Evolutionary conservation across 30 jellyfish, hydroid and myxozoan species (phyloP), one percentile per base, ranked within the genome.

Genomic region (Aurelia sp.): DNA sequence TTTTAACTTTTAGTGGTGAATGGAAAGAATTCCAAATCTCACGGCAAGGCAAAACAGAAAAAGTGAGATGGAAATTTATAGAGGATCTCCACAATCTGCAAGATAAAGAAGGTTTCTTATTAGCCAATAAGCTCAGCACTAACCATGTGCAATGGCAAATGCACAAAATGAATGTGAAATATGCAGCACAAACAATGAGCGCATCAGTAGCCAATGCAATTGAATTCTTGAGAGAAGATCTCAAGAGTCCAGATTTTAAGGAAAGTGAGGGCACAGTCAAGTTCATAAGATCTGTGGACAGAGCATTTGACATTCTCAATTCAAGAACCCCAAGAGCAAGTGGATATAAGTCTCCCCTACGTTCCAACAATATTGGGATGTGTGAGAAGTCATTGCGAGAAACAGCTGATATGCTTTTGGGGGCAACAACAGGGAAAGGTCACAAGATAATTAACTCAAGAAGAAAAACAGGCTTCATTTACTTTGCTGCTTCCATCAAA

Each of bases 91-190:
- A 69, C 47, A 27, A 68, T 8, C 58, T 82, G 61, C 88, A 82
- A 38, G 92, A 67, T 12, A 69, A 51, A 67, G 78, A 82, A 50
- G 92, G 92, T 22, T 69, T 82, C 13, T 12, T 19, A 24, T 38
- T 82, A 8, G 92, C 73, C n/a, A 82, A 82, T 55, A 82, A 83
- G 79, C 80, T 68, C 31, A 68, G 2, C 35, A 8, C 52, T 10
- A 57, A 38, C 44, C 88, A 83, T 72, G 60, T 83, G 22, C 66
- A 69, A 53, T 83, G 87, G 88, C 63, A 79, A 10, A 40, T 19
- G 91, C 86, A 81, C 76, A 81, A 81, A 50, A 81, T 81, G 91
- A 81, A 81, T 18, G 85, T 81, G 30, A 65, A 41, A 13, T 41
- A 7, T 76, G 87, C 87, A 51, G 80, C 87, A 53, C 87, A 17